These are phyloP conservation scores for Sycophaga agraensis DNA, from an alignment of 1,140 invertebrate species.

Conservation along the genomic window DNA sequence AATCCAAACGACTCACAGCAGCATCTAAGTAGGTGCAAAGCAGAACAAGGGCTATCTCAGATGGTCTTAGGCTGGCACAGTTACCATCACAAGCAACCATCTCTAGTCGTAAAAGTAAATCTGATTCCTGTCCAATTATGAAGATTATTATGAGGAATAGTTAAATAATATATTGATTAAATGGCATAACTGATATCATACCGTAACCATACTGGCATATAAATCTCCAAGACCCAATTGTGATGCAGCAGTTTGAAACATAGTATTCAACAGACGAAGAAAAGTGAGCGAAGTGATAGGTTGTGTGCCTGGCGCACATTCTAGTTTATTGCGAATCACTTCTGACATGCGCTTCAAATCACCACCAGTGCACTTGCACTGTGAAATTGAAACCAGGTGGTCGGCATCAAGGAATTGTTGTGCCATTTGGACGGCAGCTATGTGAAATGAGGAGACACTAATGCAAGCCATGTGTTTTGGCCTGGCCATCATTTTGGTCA, in stretches of 20 bases:
- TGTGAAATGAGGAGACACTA: slow-evolving; percentile 69
- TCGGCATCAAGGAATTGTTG: slow-evolving; percentile 47
- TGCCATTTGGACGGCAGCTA: slow-evolving; percentile 59
- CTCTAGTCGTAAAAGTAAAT: slow-evolving; percentile 68
- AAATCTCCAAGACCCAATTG: slow-evolving; percentile 56
- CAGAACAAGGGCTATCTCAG: slow-evolving; percentile 71
- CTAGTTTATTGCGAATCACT: slow-evolving; percentile 70
- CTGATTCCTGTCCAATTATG: slow-evolving; percentile 54
- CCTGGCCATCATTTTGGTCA: slow-evolving; percentile 71
- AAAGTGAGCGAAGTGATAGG: slow-evolving; percentile 68
- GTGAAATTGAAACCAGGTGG: slow-evolving; percentile 62
- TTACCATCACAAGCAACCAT: slow-evolving; percentile 71
- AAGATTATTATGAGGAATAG: slow-evolving; percentile 8
- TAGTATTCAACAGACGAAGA: slow-evolving; percentile 65
- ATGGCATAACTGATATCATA: slow-evolving; percentile 26
- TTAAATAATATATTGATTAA: not conserved
- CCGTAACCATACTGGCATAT: slow-evolving; percentile 50
- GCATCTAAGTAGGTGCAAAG: slow-evolving; percentile 68
- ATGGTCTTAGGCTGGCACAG: slow-evolving; percentile 67
- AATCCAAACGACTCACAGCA: slow-evolving; percentile 44
- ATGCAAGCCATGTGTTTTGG: slow-evolving; percentile 73
- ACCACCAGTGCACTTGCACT: slow-evolving; percentile 74
- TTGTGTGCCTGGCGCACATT: slow-evolving; percentile 60
- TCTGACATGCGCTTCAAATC: slow-evolving; percentile 74
- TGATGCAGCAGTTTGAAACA: slow-evolving; percentile 60